Evolutionary conservation across 2,113 vertebrate species (phyloP), one percentile per base, ranked within the genome.

Genomic region (Laticauda laticaudata): DNA sequence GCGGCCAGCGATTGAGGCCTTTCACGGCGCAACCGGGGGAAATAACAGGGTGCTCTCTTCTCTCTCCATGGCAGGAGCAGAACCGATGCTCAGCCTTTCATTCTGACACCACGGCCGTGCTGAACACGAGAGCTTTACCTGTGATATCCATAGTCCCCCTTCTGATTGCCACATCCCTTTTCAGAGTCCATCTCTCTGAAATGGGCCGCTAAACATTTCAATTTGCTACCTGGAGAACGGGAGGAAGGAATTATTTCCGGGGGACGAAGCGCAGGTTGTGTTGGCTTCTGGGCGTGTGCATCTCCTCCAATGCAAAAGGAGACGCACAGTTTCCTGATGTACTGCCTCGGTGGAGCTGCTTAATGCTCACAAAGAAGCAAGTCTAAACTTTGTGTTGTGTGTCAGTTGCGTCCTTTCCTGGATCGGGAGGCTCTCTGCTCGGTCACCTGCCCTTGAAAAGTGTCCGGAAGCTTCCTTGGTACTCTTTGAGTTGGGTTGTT

Each of bases 21-120:
- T 98, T 98, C 95, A 94, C 95, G 96, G 97, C 95, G 94, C 96
- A 88, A 92, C 92, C 92, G 93, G 95, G 95, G 96, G 95, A 98
- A 98, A 98, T 98, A 98, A 98, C 97, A 97, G 97, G 97, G 97
- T 97, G 96, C 95, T 97, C 98, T 98, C 96, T 55, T 4, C 54
- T 15, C 54, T 18, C 18, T 97, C 97, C 95, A 96, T 90, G 92
- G 94, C 95, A 95, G 96, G 97, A 97, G 95, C 98, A 98, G 97
- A 98, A 98, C 97, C 97, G 97, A 98, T 98, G 97, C 96, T 97
- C 97, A 97, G 14, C 98, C 97, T 92, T 95, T 98, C 96, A 94
- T 51, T 57, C 95, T 87, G 56, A 88, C 96, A 93, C 95, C 93
- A 12, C 94, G 87, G 96, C 96, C 97, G 96, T 94, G 75, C 54